Conservation (phyloP, 2,888 invertebrate species). For the Euplexia lucipara region DNA sequence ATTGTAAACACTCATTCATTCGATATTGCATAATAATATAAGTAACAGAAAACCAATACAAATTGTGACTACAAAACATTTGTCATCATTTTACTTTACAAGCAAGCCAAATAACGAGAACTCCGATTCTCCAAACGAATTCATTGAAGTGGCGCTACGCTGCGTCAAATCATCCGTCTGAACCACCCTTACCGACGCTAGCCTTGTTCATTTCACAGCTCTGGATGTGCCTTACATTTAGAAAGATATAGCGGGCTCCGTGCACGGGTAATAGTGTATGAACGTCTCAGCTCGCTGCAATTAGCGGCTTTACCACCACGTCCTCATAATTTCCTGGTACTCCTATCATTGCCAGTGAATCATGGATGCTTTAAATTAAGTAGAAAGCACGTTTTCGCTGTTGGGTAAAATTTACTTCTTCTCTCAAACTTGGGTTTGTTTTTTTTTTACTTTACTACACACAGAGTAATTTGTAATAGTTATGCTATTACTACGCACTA, state of each 20-base stretch:
- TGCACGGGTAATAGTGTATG: constrained; percentile 56
- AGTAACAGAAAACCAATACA: too few species aligned
- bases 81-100: not conserved
- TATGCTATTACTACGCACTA: not conserved
- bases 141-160: not conserved
- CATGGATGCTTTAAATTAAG: constrained; percentile 32
- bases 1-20: too few species aligned
- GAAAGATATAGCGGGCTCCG: constrained; percentile 46
- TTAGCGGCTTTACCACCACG: constrained; percentile 52
- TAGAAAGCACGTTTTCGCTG: constrained; percentile 13
- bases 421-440: not conserved
- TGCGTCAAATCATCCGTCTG: constrained; percentile 21
- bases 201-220: constrained; percentile 57
- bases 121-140: not conserved
- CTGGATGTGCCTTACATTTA: constrained; percentile 40
- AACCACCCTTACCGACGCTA: constrained; percentile 34
- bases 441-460: not conserved
- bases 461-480: not conserved
- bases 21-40: too few species aligned
- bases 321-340: constrained; percentile 53
- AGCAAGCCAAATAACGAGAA: not conserved
- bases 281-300: constrained; percentile 61
- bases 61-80: not conserved
- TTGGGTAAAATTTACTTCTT: constrained; percentile 18
- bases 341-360: constrained; percentile 55